Percentiles rank a stretch among this genome's conserved stretches.
Evolutionary conservation across 2,797 vertebrate genomes (phyloP).

Genomic region (Varecia variegata): DNA sequence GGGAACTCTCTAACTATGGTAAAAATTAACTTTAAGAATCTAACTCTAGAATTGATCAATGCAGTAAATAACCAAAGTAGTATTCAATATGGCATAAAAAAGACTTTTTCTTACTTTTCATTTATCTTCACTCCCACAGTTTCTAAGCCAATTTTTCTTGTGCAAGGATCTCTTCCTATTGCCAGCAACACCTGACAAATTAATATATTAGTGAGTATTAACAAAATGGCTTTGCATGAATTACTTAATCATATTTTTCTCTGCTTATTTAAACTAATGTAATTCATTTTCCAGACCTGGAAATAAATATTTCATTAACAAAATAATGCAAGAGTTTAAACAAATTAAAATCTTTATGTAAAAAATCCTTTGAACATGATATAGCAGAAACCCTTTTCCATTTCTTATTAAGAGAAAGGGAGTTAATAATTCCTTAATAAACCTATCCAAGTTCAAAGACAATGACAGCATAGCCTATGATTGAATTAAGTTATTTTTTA

Average conservation of each 20-base stretch:
- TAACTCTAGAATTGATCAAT: not conserved
- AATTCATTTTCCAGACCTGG: not conserved
- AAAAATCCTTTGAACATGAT: not conserved
- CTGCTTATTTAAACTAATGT: not conserved
- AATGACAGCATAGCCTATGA: not conserved
- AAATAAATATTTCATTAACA: conserved; percentile 35
- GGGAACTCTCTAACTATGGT: not conserved
- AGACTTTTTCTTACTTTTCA: conserved; percentile 84
- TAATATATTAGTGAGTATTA: not conserved
- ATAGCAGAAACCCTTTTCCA: not conserved
- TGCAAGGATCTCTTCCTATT: conserved; percentile 88
- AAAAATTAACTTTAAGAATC: not conserved
- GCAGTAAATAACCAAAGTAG: not conserved
- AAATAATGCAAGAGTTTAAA: conserved; percentile 19
- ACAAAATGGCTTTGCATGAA: not conserved
- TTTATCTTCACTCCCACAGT: conserved; percentile 87
- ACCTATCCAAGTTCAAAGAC: not conserved
- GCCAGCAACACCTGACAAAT: conserved; percentile 88
- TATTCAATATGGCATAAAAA: not conserved
- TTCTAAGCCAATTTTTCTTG: conserved; percentile 87
- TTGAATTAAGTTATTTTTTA: not conserved
- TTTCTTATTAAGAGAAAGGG: not conserved
- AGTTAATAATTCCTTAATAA: conserved; percentile 11
- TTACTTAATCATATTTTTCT: not conserved
- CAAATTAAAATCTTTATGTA: not conserved